Base-by-base conservation (phyloP, 2,113 vertebrate species). In the Poeciliopsis prolifica region DNA sequence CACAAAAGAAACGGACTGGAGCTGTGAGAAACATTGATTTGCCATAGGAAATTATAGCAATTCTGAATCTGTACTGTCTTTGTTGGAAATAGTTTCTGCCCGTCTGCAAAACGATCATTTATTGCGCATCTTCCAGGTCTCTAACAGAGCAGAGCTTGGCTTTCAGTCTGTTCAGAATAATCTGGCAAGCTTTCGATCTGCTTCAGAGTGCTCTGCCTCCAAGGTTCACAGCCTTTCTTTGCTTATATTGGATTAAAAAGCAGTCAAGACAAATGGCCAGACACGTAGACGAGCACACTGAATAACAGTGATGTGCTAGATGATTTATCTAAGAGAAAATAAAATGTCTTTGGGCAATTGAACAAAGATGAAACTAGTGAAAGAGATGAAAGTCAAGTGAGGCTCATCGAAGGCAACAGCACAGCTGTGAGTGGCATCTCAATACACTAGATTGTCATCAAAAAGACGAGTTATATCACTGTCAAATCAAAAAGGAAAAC, bases 101-200 rank as follows among this genome's bases (percentile, higher is more conserved):
- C 28, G 84, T 79, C 72, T 58, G 48, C 4, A 65, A 74, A 51
- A 69, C 78, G 61, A 77, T 83, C 19, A 35, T 30, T 64, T 22
- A 28, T 37, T 72, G 70, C 40, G 60, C 40, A 64, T 30, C 54
- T 75, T 68, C 62, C 78, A 74, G 67, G 64, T 74, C 65, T 81
- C 48, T 67, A 19, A 74, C 68, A 75, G 74, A 26, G 40, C 40
- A 67, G 48, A 73, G 24, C 61, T 30, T 31, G 48, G 74, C 33
- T 26, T 68, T 70, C 77, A 37, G 64, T 82, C 31, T 69, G 67
- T 40, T 29, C 54, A 75, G 33, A 72, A 26, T 44, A 37, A 40
- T 72, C 72, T 80, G 74, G 72, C 65, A 70, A 29, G 70, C 76
- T 72, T 67, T 78, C 30, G 33, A 61, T 75, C 58, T 73, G 67